Base-by-base conservation (phyloP, 2,113 vertebrate species). In the Lepus europaeus region DNA sequence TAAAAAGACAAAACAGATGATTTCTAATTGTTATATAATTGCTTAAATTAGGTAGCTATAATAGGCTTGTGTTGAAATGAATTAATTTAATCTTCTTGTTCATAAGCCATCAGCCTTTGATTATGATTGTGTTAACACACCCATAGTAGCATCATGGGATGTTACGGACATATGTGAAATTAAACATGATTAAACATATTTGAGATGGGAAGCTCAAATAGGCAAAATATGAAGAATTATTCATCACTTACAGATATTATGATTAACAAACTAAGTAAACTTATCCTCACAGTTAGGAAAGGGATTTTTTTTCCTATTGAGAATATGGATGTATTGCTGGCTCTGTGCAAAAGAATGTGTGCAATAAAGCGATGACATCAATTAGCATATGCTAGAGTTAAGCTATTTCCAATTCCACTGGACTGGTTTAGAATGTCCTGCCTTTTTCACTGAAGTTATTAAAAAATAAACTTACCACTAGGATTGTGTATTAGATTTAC, bases 361-460 rank as follows among this genome's bases (percentile, higher is more conserved):
- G 70, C 72, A 89, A 95, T 93, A 97, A 96, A 90, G 95, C 91
- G 90, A 95, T 93, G 94, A 95, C 91, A 97, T 97, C 96, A 97
- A 95, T 98, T 97, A 97, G 95, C 76, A 95, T 93, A 97, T 97
- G 97, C 89, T 96, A 97, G 93, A 96, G 91, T 97, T 97, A 97
- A 96, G 83, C 96, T 96, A 89, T 97, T 95, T 81, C 95, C 68
- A 93, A 93, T 74, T 78, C 76, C 80, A 88, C 25, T 87, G 61
- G 92, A 80, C 33, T 79, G 36, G 89, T 89, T 33, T 74, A 95
- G 70, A 95, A 94, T 87, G 69, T 83, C 76, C 80, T 97, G 72
- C 93, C 92, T 93, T 90, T 72, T 82, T 87, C 82, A 95, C 72
- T 89, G 66, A 73, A 95, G 76, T 96, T 97, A 97, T 95, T 95